Base-by-base conservation (phyloP, 2,888 invertebrate genomes). In the Andrena trimmerana region DNA sequence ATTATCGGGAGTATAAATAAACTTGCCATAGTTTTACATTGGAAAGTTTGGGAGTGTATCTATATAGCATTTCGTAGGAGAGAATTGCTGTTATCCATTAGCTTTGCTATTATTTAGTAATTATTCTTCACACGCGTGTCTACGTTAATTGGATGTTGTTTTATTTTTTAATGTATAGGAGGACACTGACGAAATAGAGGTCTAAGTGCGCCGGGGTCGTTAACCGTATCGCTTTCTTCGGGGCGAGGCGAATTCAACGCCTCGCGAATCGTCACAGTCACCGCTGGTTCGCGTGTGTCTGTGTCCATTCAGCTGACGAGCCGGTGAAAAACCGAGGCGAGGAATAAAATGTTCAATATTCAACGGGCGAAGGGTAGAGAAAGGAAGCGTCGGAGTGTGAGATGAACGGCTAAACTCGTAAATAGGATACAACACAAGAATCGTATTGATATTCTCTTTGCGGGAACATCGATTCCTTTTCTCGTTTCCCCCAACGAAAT, bases 391-490 rank as follows among this genome's bases (percentile, higher is more conserved):
- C 10, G 52, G 50, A 59, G 65, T 73, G 72, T 67, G 29, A 60
- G 50, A 73, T 66, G 76, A 73, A 57, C 79, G 71, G 62, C 67
- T 68, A 69, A 65, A 83, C 62, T 71, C 67, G 66, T 78, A 82
- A 82, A 82, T 76, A 75, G 78, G 54, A 65, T 65, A 48, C 50
- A 81, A 83, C 48, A 8, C 60, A 27, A 29, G 67, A 52, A 66
- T 66, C 57, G 69, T 73, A 77, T 83, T 79, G 70, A 70, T 78
- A 83, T 81, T 83, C 83, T 74, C 73, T 77, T 83, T 72, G 68
- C 72, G 29, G 57, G 57, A 33, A 36, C 66, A 60, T 27, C 73
- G 69, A 81, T 78, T 73, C 72, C 81, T 81, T 77, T 73, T 57
- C 60, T 8, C 48, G 31, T 27, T 7, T 16, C 10, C n/a, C 33